Percentiles rank a stretch among this genome's conserved stretches.
Conservation (phyloP, 2,797 vertebrate genomes). For the Pantherophis alleghaniensis region DNA sequence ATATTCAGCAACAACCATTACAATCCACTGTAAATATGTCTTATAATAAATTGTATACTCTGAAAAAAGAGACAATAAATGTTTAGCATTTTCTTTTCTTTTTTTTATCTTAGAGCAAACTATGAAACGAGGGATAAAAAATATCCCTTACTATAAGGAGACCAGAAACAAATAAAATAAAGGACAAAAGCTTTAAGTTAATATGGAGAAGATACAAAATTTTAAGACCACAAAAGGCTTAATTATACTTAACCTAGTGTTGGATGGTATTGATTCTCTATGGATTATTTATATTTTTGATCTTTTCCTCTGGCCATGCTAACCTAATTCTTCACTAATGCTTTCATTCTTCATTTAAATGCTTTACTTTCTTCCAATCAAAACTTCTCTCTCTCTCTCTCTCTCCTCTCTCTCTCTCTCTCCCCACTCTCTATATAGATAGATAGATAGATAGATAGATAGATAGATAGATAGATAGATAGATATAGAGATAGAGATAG, state of each 20-base stretch:
- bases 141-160: not conserved
- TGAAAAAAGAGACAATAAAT: not conserved
- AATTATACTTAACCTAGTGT: not conserved
- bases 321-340: not conserved
- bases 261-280: not conserved
- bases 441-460: too few relatives aligned
- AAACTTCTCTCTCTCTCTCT: too few relatives aligned
- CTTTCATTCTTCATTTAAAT: not conserved
- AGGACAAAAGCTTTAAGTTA: not conserved
- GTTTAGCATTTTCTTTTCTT: not conserved
- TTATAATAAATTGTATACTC: conserved; percentile 13
- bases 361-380: too few relatives aligned
- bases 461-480: too few relatives aligned
- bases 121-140: not conserved
- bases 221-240: not conserved
- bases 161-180: not conserved
- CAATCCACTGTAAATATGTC: conserved; percentile 12
- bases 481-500: too few relatives aligned
- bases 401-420: too few relatives aligned
- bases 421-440: too few relatives aligned
- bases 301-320: not conserved
- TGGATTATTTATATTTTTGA: not conserved
- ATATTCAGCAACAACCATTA: not conserved
- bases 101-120: not conserved
- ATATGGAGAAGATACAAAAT: not conserved